These are phyloP conservation scores for Drosophila ochracea DNA, from an alignment of 2,888 invertebrate genomes.

Conservation along the genomic window DNA sequence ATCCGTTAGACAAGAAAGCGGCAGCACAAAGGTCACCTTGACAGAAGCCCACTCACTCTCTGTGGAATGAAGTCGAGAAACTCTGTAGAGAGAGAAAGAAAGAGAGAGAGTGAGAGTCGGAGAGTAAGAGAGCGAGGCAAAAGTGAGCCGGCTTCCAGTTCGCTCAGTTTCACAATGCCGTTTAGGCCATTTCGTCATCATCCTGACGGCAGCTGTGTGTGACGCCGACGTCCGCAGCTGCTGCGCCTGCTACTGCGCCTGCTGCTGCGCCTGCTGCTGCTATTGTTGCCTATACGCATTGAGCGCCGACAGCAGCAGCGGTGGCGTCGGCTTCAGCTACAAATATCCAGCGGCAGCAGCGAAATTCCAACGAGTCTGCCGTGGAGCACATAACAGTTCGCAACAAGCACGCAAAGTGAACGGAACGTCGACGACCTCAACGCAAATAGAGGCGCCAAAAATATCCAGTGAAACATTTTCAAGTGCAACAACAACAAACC, in stretches of 20 bases:
- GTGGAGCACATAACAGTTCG: conserved; percentile 72
- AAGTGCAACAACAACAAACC: conserved; percentile 33
- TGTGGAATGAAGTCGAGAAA: conserved; percentile 30
- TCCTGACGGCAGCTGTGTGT: conserved; percentile 49
- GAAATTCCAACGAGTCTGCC: conserved; percentile 69
- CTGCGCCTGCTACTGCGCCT: conserved; percentile 4
- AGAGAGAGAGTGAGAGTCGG: conserved; percentile 16
- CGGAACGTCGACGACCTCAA: conserved; percentile 71
- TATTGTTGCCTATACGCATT: conserved; percentile 22
- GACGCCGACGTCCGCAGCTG: conserved; percentile 10
- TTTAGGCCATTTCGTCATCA: conserved; percentile 77
- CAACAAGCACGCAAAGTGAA: conserved; percentile 74
- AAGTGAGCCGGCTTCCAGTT: conserved; percentile 23
- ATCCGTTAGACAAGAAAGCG: conserved; percentile 5
- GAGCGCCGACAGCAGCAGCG: conserved; percentile 15
- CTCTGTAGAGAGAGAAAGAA: conserved; percentile 45
- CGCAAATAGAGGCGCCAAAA: conserved; percentile 45
- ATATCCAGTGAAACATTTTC: conserved; percentile 46
- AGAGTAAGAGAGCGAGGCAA: conserved; percentile 13
- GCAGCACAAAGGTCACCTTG: conserved; percentile 70
- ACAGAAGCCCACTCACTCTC: conserved; percentile 24
- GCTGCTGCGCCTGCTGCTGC: conserved; percentile 6
- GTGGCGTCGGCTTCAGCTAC: conserved; percentile 47
- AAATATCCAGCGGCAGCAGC: conserved; percentile 72
- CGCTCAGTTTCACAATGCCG: conserved; percentile 65